Percentiles rank a stretch among this genome's conserved stretches.
Conservation (phyloP, 2,113 vertebrate genomes). For the Heliornis fulica region DNA sequence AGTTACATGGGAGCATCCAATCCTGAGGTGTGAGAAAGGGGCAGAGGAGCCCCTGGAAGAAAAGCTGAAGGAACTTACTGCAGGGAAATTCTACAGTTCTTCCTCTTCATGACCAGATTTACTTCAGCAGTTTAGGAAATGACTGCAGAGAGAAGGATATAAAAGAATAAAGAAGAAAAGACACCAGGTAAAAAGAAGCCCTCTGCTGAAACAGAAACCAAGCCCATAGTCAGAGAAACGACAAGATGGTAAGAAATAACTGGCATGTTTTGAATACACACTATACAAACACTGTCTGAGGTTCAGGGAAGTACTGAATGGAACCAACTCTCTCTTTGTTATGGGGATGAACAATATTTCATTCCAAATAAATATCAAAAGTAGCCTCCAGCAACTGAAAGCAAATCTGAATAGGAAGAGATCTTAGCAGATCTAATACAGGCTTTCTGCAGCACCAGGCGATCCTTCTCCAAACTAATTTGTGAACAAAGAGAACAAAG, state of each 20-base stretch:
- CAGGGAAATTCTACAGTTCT: neutral
- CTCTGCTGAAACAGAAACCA: neutral
- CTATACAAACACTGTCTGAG: constrained; percentile 20
- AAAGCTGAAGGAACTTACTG: neutral
- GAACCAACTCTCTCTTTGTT: constrained; percentile 22
- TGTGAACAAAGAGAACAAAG: constrained; percentile 67
- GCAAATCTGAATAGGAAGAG: constrained; percentile 51
- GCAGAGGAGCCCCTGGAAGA: neutral
- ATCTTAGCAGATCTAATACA: constrained; percentile 64
- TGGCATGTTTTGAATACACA: constrained; percentile 1
- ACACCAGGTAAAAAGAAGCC: neutral
- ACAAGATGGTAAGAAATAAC: neutral
- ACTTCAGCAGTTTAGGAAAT: neutral
- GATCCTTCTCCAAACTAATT: constrained; percentile 64
- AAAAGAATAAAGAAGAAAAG: neutral
- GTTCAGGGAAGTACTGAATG: constrained; percentile 8
- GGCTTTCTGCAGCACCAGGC: constrained; percentile 21
- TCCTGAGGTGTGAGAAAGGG: neutral
- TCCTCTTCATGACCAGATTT: neutral
- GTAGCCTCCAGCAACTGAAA: constrained; percentile 65
- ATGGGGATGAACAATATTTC: constrained; percentile 57
- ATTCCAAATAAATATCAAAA: constrained; percentile 59
- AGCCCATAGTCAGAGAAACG: neutral
- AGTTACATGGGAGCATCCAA: neutral
- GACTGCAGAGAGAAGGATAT: neutral